Percentiles rank a stretch among this genome's conserved stretches.
Evolutionary conservation across 2,888 invertebrate species (phyloP).

Genomic region (Cosmorhoe ocellata): DNA sequence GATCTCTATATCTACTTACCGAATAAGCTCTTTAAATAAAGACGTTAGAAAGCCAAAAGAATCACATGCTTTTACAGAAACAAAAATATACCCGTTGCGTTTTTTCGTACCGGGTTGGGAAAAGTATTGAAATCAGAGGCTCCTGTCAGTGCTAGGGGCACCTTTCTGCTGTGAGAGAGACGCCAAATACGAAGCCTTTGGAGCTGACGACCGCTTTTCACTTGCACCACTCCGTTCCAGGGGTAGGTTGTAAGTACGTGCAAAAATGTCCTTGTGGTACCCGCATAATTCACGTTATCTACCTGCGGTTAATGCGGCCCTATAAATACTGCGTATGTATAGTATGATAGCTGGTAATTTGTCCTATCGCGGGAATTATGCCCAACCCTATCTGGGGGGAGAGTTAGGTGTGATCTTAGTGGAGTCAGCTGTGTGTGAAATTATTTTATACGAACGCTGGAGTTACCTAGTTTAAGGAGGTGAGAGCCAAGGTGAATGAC

Average conservation of each 20-base stretch:
- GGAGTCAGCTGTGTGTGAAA: constrained; percentile 1
- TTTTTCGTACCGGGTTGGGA: too few relatives aligned
- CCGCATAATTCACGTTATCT: constrained; percentile 70
- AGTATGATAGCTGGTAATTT: constrained; percentile 57
- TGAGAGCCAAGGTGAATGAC: too few relatives aligned
- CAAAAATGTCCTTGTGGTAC: constrained; percentile 66
- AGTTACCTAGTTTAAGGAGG: background rate
- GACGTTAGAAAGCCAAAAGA: too few relatives aligned
- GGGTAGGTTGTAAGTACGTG: constrained; percentile 44
- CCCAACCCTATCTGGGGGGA: constrained; percentile 32
- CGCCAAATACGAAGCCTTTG: too few relatives aligned
- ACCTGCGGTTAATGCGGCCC: constrained; percentile 60
- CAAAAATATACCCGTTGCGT: too few relatives aligned
- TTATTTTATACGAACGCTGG: background rate
- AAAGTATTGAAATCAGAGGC: too few relatives aligned
- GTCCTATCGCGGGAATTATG: constrained; percentile 31
- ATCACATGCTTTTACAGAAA: too few relatives aligned
- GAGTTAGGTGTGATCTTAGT: constrained; percentile 1
- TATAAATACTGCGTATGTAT: constrained; percentile 61
- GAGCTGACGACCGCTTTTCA: background rate
- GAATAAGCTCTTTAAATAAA: too few relatives aligned
- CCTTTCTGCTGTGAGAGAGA: too few relatives aligned
- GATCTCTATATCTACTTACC: too few relatives aligned
- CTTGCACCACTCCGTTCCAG: constrained; percentile 34
- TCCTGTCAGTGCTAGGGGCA: too few relatives aligned